Evolutionary conservation across 2,888 invertebrate genomes (phyloP), one percentile per base, ranked within the genome.

Genomic region (Eilema depressum): DNA sequence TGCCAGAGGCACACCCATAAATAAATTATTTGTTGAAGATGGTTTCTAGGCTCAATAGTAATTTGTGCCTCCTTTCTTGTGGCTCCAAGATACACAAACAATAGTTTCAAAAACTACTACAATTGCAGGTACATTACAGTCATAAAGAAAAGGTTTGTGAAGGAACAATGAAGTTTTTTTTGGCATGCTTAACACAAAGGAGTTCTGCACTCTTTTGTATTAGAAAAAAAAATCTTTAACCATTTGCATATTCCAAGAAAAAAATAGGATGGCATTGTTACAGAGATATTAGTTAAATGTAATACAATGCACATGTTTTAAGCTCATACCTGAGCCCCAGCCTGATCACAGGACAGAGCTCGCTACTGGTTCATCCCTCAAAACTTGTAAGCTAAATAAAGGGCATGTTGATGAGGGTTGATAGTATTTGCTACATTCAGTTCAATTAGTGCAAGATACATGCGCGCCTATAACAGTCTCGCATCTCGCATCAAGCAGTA

Each of bases 121-220:
- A n/a, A 53, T n/a, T 53, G n/a, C 53, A 53, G 53, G 53, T 53
- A 53, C 53, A n/a, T 53, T 53, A 53, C 1, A 1, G 20, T n/a
- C n/a, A n/a, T 20, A 53, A 53, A 53, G 53, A 53, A 53, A 53
- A 53, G 53, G 53, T 53, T 53, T n/a, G 8, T 8, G 53, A 8
- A 53, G n/a, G 20, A 53, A 53, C 53, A 53, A 53, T 53, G 53
- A 53, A 53, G 47, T 47, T 53, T 53, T n/a, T 53, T 53, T 53
- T 53, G 53, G n/a, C 53, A 10, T n/a, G n/a, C 20, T 53, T n/a
- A n/a, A 53, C 53, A 53, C 53, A 53, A 53, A 53, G 20, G 53
- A n/a, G 10, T 10, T n/a, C n/a, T 53, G 53, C 53, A 53, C 20
- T 53, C 53, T 53, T 53, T 53, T 53, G 53, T 53, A 53, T 8